phyloP scores from a whole-genome alignment of 2,888 invertebrate genomes.

The Diabrotica balteata region DNA sequence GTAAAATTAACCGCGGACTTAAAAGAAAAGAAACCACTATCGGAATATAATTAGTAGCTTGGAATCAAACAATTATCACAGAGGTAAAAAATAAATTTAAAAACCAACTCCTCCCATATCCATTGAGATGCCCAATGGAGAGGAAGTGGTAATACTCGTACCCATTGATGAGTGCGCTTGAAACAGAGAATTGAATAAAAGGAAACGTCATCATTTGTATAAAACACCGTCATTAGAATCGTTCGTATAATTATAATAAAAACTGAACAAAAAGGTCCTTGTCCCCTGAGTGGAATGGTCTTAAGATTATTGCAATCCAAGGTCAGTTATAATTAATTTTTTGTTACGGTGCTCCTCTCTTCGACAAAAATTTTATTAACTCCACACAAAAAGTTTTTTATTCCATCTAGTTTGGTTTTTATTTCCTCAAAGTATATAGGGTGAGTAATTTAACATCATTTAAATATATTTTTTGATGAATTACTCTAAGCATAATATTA shows the following conservation, averaged over 20 bases:
- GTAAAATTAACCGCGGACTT: conserved; percentile 13
- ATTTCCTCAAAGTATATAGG: too few species aligned
- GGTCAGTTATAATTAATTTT: conserved; percentile 45
- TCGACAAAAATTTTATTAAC: conserved; percentile 41
- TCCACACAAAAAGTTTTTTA: too few species aligned
- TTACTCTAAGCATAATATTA: too few species aligned
- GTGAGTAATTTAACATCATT: too few species aligned
- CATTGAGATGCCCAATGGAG: conserved; percentile 35
- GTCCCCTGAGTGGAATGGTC: conserved; percentile 45
- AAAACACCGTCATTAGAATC: conserved; percentile 32
- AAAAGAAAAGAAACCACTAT: conserved; percentile 22
- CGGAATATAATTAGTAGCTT: conserved; percentile 33
- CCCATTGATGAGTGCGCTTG: conserved; percentile 24
- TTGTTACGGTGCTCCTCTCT: conserved; percentile 42
- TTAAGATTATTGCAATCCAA: conserved; percentile 42
- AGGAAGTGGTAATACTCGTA: conserved; percentile 35
- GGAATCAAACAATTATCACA: conserved; percentile 30
- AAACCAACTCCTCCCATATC: conserved; percentile 33
- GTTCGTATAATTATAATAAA: conserved; percentile 40
- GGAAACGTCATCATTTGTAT: conserved; percentile 27
- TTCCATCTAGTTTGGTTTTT: too few species aligned
- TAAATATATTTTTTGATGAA: too few species aligned
- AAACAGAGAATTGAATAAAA: conserved; percentile 30
- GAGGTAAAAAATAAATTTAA: conserved; percentile 27
- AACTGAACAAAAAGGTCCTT: conserved; percentile 44